Evolutionary conservation across 2,113 vertebrate genomes (phyloP), one percentile per base, ranked within the genome.

Genomic region (Engystomops pustulosus): DNA sequence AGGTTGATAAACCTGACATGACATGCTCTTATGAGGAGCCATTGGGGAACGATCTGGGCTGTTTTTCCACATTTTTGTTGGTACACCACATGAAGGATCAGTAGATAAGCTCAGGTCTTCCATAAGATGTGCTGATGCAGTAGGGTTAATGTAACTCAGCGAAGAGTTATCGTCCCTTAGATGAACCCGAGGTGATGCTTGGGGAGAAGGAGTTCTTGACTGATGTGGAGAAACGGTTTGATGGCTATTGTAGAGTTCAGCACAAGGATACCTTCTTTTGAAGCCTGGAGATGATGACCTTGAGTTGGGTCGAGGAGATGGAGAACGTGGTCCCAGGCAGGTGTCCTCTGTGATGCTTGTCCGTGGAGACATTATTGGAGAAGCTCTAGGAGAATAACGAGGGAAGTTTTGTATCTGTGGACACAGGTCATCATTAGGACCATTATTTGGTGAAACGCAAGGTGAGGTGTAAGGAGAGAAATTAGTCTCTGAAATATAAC

Each of bases 401-500:
- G 96, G 96, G 94, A 98, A 96, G 94, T 94, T 96, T 96, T 98
- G 97, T 88, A 99, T 93, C 45, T 97, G 95, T 18, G 96, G 96
- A 92, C 96, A 98, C 89, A 98, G 95, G 90, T 99, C 97, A 87
- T 96, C 95, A 75, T 95, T 91, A 88, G 94, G 96, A 85, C 93
- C 95, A 86, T 94, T 96, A 92, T 97, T 96, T 89, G 98, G 98
- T 87, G 98, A 99, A 91, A 99, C 96, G 65, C 98, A 99, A 80
- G 97, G 98, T 71, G 98, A 99, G 1, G 96, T 95, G 93, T 94
- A 98, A 89, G 98, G 98, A 88, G 98, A 95, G 89, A 94, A 93
- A 98, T 92, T 93, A 90, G 89, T 97, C 93, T 99, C 98, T 45
- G 98, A 99, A 92, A 99, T 95, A 95, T 98, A 99, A 94, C 97